These are phyloP conservation scores for Kuschelorhynchus macadamiae DNA, from an alignment of 2,888 invertebrate genomes.

Conservation along the genomic window DNA sequence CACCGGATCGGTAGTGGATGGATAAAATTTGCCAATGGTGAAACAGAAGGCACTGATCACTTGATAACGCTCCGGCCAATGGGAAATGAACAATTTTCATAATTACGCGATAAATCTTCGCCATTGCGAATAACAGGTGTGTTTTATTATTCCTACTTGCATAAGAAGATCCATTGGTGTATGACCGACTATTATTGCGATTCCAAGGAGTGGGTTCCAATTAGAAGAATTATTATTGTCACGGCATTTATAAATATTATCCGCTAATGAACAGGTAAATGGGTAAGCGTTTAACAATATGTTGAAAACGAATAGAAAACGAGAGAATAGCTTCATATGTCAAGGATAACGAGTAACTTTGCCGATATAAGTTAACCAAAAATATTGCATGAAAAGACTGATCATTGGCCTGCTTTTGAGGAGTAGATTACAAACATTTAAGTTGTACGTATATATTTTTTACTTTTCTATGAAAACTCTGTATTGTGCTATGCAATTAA, in stretches of 20 bases:
- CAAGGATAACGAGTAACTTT: no score
- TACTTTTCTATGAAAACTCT: no score
- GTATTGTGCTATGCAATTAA: no score
- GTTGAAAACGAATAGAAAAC: no score
- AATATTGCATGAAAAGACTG: no score
- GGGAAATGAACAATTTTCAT: conserved; percentile 28
- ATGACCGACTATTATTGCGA: background rate
- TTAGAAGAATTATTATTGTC: background rate
- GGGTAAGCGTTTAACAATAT: no score
- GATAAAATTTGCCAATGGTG: conserved; percentile 5
- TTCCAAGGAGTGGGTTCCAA: background rate
- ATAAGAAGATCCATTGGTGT: conserved; percentile 36
- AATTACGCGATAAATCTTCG: conserved; percentile 40
- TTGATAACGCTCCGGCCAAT: conserved; percentile 18
- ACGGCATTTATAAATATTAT: background rate
- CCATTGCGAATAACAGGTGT: conserved; percentile 38
- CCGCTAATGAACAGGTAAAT: no score
- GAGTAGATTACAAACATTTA: no score
- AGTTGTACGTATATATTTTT: no score
- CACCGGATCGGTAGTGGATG: conserved; percentile 3
- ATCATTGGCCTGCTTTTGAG: no score
- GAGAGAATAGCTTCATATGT: no score
- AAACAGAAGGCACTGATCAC: conserved; percentile 5
- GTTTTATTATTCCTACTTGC: conserved; percentile 33
- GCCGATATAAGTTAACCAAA: no score